A percentile compares a stretch with the other conserved stretches of the same genome.
phyloP scores from a whole-genome alignment of 2,888 invertebrate genomes.

The Troides helena region DNA sequence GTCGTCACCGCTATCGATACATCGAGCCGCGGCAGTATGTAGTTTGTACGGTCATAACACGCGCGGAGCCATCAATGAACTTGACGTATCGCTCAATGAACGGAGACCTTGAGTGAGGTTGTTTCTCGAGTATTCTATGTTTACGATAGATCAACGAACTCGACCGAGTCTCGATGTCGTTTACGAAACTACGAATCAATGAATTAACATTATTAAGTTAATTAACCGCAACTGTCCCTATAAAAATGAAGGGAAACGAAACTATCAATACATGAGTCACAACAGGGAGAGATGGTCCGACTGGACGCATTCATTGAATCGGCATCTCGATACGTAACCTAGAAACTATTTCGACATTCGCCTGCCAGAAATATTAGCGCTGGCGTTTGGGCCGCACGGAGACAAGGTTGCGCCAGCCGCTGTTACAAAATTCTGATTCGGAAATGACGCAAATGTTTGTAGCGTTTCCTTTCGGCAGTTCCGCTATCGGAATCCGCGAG shows the following conservation, averaged over 20 bases:
- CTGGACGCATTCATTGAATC: constrained; percentile 30
- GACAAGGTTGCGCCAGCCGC: constrained; percentile 16
- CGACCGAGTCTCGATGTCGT: constrained; percentile 37
- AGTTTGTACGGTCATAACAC: constrained; percentile 30
- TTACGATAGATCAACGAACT: constrained; percentile 62
- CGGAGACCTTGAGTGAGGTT: constrained; percentile 66
- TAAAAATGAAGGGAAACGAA: constrained; percentile 1
- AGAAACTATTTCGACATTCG: constrained; percentile 36
- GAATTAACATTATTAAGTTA: constrained; percentile 2
- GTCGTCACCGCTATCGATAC: constrained; percentile 28
- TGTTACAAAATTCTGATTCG: constrained; percentile 32
- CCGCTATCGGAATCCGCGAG: constrained; percentile 49
- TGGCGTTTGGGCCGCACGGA: constrained; percentile 2
- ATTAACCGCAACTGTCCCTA: neutral
- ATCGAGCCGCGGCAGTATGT: constrained; percentile 9
- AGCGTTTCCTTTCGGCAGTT: constrained; percentile 41
- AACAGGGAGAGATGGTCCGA: constrained; percentile 24
- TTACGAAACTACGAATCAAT: neutral
- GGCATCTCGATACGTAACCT: constrained; percentile 35
- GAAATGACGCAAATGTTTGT: constrained; percentile 46
- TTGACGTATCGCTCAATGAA: constrained; percentile 60
- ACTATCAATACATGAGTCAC: constrained; percentile 18
- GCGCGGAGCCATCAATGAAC: constrained; percentile 62
- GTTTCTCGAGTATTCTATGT: constrained; percentile 52
- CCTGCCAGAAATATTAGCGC: constrained; percentile 28